Evolutionary conservation across 2,113 vertebrate genomes (phyloP).

Genomic region (Nothocercus julius): DNA sequence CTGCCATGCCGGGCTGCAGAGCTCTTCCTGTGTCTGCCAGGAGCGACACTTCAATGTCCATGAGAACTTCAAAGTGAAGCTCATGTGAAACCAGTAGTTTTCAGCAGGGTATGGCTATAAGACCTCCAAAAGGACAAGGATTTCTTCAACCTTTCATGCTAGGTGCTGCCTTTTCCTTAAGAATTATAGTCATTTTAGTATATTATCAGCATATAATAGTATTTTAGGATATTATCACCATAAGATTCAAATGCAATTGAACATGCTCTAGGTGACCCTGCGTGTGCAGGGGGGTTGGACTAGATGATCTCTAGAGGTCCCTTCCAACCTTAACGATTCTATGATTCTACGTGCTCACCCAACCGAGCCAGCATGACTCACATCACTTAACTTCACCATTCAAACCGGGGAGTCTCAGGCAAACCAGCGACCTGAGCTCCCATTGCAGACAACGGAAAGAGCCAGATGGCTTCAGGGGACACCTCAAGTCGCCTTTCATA

Average conservation of each 20-base stretch:
- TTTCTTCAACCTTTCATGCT: neutral
- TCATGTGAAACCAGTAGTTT: neutral
- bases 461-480: neutral
- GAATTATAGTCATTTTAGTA: neutral
- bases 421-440: neutral
- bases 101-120: neutral
- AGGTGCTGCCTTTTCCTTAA: neutral
- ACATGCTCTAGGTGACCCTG: neutral
- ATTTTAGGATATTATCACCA: neutral
- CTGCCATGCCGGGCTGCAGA: neutral
- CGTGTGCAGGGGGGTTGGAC: too few species aligned
- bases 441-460: neutral
- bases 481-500: neutral
- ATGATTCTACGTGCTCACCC: neutral
- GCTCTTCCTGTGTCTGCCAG: neutral
- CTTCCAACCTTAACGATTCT: too few species aligned
- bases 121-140: fast-evolving
- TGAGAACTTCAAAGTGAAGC: neutral
- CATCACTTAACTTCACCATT: neutral
- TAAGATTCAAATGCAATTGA: neutral
- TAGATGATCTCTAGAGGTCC: too few species aligned
- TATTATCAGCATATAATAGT: neutral
- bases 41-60: neutral
- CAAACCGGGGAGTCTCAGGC: neutral
- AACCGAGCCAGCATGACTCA: neutral